These are phyloP conservation scores for Medauroidea extradentata DNA, from an alignment of 1,140 invertebrate genomes.

Conservation along the genomic window DNA sequence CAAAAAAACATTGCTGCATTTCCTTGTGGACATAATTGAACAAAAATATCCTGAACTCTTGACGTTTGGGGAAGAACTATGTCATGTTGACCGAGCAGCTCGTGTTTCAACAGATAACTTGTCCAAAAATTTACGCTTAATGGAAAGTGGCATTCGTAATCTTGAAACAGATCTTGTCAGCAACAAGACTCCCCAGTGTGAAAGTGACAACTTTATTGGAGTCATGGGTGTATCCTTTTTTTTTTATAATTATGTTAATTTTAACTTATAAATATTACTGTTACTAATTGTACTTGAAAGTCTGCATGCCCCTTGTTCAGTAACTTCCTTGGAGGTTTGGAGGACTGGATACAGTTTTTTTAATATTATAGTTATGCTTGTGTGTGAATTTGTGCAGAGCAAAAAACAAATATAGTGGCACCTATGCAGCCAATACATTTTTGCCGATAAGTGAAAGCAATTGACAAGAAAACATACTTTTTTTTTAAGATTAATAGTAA, in stretches of 20 bases:
- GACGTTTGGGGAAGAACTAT: constrained; percentile 80
- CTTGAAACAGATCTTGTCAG: constrained; percentile 85
- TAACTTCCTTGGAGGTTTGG: too few species aligned
- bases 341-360: too few species aligned
- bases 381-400: too few species aligned
- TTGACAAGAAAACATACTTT: too few species aligned
- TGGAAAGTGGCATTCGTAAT: constrained; percentile 81
- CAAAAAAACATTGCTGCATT: constrained; percentile 89
- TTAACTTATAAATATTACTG: too few species aligned
- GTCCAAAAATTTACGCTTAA: constrained; percentile 76
- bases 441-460: too few species aligned
- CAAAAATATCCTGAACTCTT: constrained; percentile 81
- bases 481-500: too few species aligned
- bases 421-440: too few species aligned
- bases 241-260: constrained; percentile 8
- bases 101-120: constrained; percentile 82
- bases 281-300: too few species aligned
- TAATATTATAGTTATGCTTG: too few species aligned
- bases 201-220: constrained; percentile 76
- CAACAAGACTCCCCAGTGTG: constrained; percentile 66
- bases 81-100: constrained; percentile 70
- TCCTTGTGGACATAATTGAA: constrained; percentile 84
- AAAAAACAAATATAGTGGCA: too few species aligned
- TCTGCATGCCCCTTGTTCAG: too few species aligned
- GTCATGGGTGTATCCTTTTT: constrained; percentile 71